Conservation (phyloP, 2,113 vertebrate species). For the Salvelinus namaycush region DNA sequence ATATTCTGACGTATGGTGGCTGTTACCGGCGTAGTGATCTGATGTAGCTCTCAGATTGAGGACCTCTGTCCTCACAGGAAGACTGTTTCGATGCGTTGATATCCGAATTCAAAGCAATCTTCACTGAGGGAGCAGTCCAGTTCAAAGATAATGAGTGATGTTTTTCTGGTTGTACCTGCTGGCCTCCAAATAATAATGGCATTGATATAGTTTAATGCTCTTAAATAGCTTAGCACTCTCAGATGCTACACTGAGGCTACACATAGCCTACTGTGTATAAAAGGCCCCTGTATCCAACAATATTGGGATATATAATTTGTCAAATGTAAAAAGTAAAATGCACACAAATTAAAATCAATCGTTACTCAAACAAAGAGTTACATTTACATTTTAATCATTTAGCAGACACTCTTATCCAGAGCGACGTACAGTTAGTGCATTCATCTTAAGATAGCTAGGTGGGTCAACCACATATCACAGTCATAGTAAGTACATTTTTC, state of each 20-base stretch:
- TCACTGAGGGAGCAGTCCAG: not conserved
- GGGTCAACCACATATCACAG: no score
- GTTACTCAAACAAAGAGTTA: not conserved
- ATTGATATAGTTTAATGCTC: constrained; percentile 41
- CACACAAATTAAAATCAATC: not conserved
- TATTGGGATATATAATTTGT: not conserved
- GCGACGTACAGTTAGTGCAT: no score
- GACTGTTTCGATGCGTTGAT: constrained; percentile 28
- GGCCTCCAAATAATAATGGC: constrained; percentile 4
- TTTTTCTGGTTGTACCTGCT: constrained; percentile 4
- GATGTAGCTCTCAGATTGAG: not conserved
- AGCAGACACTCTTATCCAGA: no score
- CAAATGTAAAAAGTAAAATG: no score
- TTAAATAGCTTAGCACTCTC: constrained; percentile 21
- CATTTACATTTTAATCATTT: not conserved
- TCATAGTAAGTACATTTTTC: no score
- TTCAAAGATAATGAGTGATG: constrained; percentile 16
- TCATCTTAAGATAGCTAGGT: no score
- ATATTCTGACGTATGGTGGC: constrained; percentile 2
- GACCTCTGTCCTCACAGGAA: constrained; percentile 31
- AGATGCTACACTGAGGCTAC: constrained; percentile 30
- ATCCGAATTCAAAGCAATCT: constrained; percentile 25
- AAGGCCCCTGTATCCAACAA: not conserved
- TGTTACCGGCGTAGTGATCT: not conserved
- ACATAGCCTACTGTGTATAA: not conserved